Conservation (phyloP, 2,113 vertebrate species). For the Callipepla californica region DNA sequence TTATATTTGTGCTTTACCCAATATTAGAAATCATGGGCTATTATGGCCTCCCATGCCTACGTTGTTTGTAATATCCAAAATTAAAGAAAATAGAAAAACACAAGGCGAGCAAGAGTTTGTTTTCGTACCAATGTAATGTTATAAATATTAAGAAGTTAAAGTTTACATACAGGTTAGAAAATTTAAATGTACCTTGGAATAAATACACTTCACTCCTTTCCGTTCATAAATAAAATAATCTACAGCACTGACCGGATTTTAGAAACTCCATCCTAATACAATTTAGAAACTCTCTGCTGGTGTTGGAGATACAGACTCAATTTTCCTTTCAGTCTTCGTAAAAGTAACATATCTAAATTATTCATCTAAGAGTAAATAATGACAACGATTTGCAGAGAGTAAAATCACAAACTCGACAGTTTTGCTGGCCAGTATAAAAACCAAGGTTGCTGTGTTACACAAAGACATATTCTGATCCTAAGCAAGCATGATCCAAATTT, state of each 20-base stretch:
- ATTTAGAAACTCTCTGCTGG: constrained; percentile 64
- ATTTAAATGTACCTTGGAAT: constrained; percentile 51
- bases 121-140: constrained; percentile 1
- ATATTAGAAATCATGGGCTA: constrained; percentile 79
- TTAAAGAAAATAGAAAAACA: constrained; percentile 71
- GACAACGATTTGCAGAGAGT: constrained; percentile 35
- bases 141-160: constrained; percentile 49
- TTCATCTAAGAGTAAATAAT: constrained; percentile 57
- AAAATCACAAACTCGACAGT: constrained; percentile 57
- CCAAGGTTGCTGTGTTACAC: constrained; percentile 27
- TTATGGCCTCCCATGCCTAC: constrained; percentile 66
- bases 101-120: constrained; percentile 39
- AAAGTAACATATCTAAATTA: constrained; percentile 67
- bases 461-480: constrained; percentile 30
- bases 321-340: constrained; percentile 45
- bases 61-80: constrained; percentile 73
- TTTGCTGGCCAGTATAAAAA: constrained; percentile 39
- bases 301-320: constrained; percentile 33
- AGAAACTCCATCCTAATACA: constrained; percentile 63
- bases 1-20: constrained; percentile 91
- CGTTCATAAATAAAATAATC: constrained; percentile 58
- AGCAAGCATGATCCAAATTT: constrained; percentile 1
- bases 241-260: constrained; percentile 69
- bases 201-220: constrained; percentile 45
- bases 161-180: constrained; percentile 49